Percentiles rank a stretch among this genome's conserved stretches.
Conservation (phyloP, 2,113 vertebrate species). For the Clarias magur region DNA sequence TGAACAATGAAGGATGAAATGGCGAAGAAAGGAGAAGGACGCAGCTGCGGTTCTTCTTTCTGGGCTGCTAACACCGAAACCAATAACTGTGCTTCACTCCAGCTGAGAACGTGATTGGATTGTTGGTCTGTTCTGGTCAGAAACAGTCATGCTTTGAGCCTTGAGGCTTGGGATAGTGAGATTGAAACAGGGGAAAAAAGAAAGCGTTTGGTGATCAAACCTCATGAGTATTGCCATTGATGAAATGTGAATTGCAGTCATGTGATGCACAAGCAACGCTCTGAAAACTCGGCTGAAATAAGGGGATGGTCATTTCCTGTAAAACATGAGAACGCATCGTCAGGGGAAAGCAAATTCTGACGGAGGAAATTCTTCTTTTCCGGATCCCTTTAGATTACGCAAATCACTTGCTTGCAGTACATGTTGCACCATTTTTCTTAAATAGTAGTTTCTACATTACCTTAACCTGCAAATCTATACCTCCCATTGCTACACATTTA, state of each 20-base stretch:
- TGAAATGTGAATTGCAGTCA: conserved; percentile 14
- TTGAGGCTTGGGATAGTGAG: background rate
- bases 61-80: conserved; percentile 4
- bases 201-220: background rate
- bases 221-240: background rate
- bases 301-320: background rate
- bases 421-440: background rate
- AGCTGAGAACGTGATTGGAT: conserved; percentile 33
- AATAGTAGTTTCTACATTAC: background rate
- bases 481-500: background rate
- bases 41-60: background rate
- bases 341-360: too few relatives aligned
- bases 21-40: background rate
- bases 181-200: background rate
- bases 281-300: background rate
- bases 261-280: background rate
- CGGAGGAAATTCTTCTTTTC: too few relatives aligned
- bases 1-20: conserved; percentile 28
- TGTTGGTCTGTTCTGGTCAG: conserved; percentile 5
- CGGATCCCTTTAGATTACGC: background rate
- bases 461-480: background rate
- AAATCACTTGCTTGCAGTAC: background rate
- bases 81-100: conserved; percentile 22
- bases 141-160: conserved; percentile 10
- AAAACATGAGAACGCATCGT: background rate